phyloP scores from a whole-genome alignment of 2,113 vertebrate genomes.

The Porphyrio hochstetteri region DNA sequence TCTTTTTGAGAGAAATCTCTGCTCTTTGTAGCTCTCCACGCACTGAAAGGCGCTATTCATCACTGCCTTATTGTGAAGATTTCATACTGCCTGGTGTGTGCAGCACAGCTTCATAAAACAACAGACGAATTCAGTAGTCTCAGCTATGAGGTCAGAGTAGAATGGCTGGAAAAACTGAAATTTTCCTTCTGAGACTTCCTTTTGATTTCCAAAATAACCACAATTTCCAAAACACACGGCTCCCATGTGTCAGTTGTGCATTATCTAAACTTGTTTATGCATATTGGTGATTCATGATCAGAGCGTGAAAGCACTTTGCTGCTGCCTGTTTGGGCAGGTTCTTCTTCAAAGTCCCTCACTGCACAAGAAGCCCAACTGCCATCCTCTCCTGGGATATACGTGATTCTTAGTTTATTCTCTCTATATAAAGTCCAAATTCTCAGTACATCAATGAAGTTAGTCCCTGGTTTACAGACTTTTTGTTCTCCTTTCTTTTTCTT shows the following conservation, averaged over 20 bases:
- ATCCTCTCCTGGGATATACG: background rate
- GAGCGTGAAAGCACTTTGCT: background rate
- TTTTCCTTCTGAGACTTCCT: background rate
- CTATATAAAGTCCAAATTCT: background rate
- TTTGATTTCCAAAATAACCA: background rate
- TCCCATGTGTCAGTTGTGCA: background rate
- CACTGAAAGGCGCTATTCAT: slow-evolving; percentile 12
- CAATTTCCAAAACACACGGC: background rate
- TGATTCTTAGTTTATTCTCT: background rate
- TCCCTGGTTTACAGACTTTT: background rate
- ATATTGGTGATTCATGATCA: background rate
- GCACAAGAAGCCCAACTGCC: background rate
- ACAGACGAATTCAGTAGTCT: background rate
- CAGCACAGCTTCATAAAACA: background rate
- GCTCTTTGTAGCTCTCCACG: background rate
- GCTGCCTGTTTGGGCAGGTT: background rate
- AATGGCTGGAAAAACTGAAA: background rate
- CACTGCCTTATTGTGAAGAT: background rate
- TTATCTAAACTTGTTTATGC: background rate
- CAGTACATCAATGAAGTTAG: background rate
- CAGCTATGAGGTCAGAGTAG: background rate
- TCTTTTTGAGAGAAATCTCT: background rate
- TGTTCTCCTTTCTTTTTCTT: background rate
- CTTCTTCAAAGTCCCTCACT: background rate
- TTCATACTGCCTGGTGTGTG: background rate